A percentile compares a stretch with the other conserved stretches of the same genome.
phyloP scores from a whole-genome alignment of 2,888 invertebrate species.

The Bruchidius siliquastri region DNA sequence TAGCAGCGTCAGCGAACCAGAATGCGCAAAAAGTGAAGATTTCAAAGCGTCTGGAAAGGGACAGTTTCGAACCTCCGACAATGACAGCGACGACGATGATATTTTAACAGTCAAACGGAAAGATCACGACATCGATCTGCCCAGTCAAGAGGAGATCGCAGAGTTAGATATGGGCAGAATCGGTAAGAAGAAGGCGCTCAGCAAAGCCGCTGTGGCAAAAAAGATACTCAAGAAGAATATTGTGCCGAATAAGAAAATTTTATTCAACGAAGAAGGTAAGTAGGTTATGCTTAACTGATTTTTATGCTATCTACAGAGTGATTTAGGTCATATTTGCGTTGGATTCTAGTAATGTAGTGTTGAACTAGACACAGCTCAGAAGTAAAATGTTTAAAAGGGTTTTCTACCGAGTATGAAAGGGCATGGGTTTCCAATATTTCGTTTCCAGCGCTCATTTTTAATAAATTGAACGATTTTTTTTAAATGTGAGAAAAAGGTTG shows the following conservation, averaged over 20 bases:
- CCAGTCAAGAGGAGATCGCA: constrained; percentile 29
- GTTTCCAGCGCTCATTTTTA: too few species aligned
- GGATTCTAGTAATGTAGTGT: too few species aligned
- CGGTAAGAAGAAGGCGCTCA: constrained; percentile 58
- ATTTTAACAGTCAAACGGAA: constrained; percentile 56
- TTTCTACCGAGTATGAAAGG: too few species aligned
- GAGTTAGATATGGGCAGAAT: constrained; percentile 36
- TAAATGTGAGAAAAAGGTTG: too few species aligned
- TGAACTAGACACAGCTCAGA: too few species aligned
- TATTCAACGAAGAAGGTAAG: constrained; percentile 72
- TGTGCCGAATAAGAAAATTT: constrained; percentile 74
- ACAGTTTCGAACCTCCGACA: constrained; percentile 30
- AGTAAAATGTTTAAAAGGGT: too few species aligned
- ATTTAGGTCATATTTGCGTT: too few species aligned
- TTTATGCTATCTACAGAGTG: too few species aligned
- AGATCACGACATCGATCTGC: constrained; percentile 55
- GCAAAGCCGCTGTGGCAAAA: constrained; percentile 85
- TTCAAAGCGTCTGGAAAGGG: neutral
- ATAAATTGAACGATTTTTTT: too few species aligned
- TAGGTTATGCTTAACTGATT: too few species aligned
- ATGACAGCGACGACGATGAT: constrained; percentile 36
- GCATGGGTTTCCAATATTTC: too few species aligned
- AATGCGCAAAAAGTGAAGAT: neutral
- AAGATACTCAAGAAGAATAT: constrained; percentile 84
- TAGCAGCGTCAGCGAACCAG: constrained; percentile 8